Base-by-base conservation (phyloP, 2,113 vertebrate species). In the Chionodraco myersi region DNA sequence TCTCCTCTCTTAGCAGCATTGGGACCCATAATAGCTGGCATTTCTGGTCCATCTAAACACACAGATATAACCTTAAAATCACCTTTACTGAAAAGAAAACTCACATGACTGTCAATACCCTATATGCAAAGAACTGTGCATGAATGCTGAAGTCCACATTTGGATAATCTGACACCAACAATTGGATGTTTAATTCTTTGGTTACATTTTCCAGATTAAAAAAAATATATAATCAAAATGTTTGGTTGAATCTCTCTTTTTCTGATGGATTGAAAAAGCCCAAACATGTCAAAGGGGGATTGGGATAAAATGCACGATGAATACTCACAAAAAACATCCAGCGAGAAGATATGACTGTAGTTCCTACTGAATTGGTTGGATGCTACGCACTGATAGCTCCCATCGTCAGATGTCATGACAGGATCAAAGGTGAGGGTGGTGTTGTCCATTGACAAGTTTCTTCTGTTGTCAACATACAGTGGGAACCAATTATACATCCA, bases 1-100 rank as follows among this genome's bases (percentile, higher is more conserved):
- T 60, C 1, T 74, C 83, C 88, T 9, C 60, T 8, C 18, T 16
- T 26, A 5, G 9, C 83, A 9, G 52, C 2, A 0, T 14, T 21
- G 23, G 83, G 88, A 14, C 85, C 92, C 1, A 2, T 82, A 1
- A 93, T 79, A 3, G 0, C 54, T n/a, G 80, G 30, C 44, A 0
- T 62, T 10, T 64, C 15, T 0, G 92, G 92, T 82, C 92, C 92
- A 94, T 88, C 92, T 93, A 69, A 72, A 88, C 48, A 85, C 48
- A 85, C 1, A 2, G 4, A 51, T 3, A 26, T 45, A n/a, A 36
- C 0, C 26, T 12, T 16, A 23, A 49, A 59, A 41, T 63, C 18
- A 71, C 3, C 14, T 23, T 69, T 11, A 73, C 2, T 58, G 2
- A 53, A 64, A 67, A 60, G 3, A 41, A 7, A 41, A 41, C 7